Percentiles rank a stretch among this genome's conserved stretches.
Conservation (phyloP, 2,888 invertebrate genomes). For the Nephrotoma flavescens region DNA sequence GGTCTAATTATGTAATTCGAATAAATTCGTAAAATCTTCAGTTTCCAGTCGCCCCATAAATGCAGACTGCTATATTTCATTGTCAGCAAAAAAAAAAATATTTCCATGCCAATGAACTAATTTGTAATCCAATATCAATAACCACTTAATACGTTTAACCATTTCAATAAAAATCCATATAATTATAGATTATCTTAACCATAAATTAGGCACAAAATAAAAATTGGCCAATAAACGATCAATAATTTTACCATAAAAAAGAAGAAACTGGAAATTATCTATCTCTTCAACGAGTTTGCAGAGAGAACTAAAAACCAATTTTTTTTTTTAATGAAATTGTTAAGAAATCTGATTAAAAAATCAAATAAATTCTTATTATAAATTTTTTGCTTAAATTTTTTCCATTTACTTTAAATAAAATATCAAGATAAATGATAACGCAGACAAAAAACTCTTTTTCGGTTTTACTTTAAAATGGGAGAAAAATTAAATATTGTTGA, state of each 20-base stretch:
- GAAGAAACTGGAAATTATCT: background rate
- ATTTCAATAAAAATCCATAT: background rate
- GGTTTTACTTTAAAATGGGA: background rate
- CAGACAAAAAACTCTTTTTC: background rate
- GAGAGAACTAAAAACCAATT: background rate
- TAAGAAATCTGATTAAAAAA: background rate
- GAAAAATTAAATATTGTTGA: background rate
- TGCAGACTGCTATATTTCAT: too few relatives aligned
- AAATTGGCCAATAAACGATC: background rate
- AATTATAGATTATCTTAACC: background rate
- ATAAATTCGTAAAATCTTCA: too few relatives aligned
- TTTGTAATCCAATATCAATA: background rate
- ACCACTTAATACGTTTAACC: background rate
- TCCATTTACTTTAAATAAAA: background rate
- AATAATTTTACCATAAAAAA: background rate
- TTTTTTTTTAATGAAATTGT: background rate
- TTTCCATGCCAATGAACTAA: background rate
- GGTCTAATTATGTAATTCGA: too few relatives aligned
- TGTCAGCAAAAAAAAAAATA: background rate
- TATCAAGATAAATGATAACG: background rate
- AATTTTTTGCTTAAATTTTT: background rate
- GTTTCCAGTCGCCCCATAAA: too few relatives aligned
- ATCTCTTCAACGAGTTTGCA: background rate
- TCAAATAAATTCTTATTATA: background rate
- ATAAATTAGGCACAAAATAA: background rate